Percentiles rank a stretch among this genome's conserved stretches.
Evolutionary conservation across 1,140 invertebrate species (phyloP).

Genomic region (Anthonomus grandis): DNA sequence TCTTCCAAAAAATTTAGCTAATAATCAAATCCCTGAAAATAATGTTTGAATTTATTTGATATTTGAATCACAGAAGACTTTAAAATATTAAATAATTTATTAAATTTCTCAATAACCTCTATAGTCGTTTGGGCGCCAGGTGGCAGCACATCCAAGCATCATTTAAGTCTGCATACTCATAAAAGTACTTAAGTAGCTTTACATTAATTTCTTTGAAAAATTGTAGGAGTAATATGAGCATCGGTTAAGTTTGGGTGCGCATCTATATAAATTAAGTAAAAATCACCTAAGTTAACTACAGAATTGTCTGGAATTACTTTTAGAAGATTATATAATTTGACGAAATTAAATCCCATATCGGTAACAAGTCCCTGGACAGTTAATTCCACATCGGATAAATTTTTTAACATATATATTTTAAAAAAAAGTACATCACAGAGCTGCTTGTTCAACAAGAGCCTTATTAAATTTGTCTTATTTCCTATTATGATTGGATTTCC

Average conservation of each 20-base stretch:
- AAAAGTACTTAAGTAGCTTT: conserved; percentile 6
- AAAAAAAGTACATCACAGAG: conserved; percentile 1
- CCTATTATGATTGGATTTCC: conserved; percentile 32
- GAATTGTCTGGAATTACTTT: too few relatives aligned
- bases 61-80: too few relatives aligned
- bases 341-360: conserved; percentile 17
- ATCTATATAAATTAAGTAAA: conserved; percentile 1
- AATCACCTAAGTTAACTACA: not conserved
- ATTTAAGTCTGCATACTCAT: conserved; percentile 8
- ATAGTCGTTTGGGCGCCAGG: not conserved
- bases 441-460: conserved; percentile 4
- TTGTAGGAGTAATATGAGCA: conserved; percentile 7
- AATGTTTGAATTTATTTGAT: too few relatives aligned
- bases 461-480: conserved; percentile 27
- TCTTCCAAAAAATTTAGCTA: conserved; percentile 3
- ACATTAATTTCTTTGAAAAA: conserved; percentile 9
- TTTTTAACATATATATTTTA: conserved; percentile 5
- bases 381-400: conserved; percentile 10
- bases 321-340: conserved; percentile 6
- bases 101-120: conserved; percentile 6
- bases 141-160: conserved; percentile 1
- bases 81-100: conserved; percentile 15
- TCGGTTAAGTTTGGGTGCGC: conserved; percentile 11
- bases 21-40: not conserved
- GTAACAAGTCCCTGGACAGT: conserved; percentile 7